Base-by-base conservation (phyloP, 1,140 invertebrate genomes). In the Neodiprion lecontei region DNA sequence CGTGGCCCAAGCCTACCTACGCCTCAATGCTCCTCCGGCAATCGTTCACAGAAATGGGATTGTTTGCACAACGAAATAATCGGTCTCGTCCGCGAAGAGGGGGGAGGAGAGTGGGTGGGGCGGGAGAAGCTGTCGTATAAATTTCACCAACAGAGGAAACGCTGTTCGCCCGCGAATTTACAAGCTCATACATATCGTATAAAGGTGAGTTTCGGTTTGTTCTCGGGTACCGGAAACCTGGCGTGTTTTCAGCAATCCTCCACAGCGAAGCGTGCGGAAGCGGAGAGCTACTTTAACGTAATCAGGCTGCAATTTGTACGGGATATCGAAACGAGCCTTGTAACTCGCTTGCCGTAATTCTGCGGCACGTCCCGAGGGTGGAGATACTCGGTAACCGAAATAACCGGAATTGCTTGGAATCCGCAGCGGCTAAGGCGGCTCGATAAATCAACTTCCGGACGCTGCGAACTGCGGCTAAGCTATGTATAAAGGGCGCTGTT, bases 391-490 rank as follows among this genome's bases (percentile, higher is more conserved):
- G 53, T 4, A 61, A 69, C 74, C 76, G 79, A 83, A 83, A 82
- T 83, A 78, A 81, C 74, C 80, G 76, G 81, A 74, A 83, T 82
- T 80, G 80, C 75, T 17, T 76, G 79, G 80, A 83, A 84, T 84
- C 79, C 78, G 78, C 76, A 77, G 53, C 11, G 81, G 79, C 79
- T 82, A 81, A 76, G 77, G 77, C 72, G 79, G 80, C 71, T 79
- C 76, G 80, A 85, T 85, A 84, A 79, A 80, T 83, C 78, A 82
- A 76, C 79, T 66, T 76, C 79, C 80, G 80, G 77, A 83, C 81
- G 79, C 79, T 80, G 81, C 78, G 80, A 78, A 74, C 79, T 84
- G 81, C 83, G 81, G 83, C 79, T 76, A 78, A 76, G 75, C 74
- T 5, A 40, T 40, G 28, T 40, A 40, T 40, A 75, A 69, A 70